Evolutionary conservation across 2,888 invertebrate genomes (phyloP).

Genomic region (Panzeria rudis): DNA sequence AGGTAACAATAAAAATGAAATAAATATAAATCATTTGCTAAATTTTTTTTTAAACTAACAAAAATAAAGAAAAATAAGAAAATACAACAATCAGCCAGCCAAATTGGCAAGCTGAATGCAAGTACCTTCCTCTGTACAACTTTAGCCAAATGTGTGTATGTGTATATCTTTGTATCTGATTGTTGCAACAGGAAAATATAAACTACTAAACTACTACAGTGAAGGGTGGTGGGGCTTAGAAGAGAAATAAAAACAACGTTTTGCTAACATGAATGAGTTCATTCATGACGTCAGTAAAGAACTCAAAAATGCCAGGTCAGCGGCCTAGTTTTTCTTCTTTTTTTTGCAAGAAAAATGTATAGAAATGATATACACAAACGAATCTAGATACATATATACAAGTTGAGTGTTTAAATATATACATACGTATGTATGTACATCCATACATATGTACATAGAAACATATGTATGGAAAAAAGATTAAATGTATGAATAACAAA

Average conservation of each 20-base stretch:
- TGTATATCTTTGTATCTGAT: slow-evolving; percentile 1
- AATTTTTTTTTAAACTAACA: slow-evolving; percentile 22
- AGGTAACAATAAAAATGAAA: slow-evolving; percentile 13
- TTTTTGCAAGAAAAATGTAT: slow-evolving; percentile 6
- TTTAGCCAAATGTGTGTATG: slow-evolving; percentile 7
- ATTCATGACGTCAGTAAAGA: slow-evolving; percentile 76
- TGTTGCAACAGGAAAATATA: slow-evolving; percentile 23
- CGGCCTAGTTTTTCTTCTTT: slow-evolving; percentile 71
- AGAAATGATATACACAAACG: background rate
- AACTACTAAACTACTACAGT: background rate
- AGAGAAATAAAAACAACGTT: slow-evolving; percentile 38
- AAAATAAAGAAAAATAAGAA: slow-evolving; percentile 11
- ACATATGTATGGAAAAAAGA: background rate
- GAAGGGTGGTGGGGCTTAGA: background rate
- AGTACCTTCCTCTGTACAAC: background rate
- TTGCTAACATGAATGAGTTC: slow-evolving; percentile 80
- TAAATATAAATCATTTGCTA: background rate
- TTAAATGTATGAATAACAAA: background rate
- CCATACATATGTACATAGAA: background rate
- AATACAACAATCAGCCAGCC: slow-evolving; percentile 21
- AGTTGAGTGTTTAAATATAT: background rate
- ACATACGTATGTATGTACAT: background rate
- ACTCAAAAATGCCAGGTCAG: slow-evolving; percentile 71
- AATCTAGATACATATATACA: background rate
- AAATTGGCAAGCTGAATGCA: slow-evolving; percentile 43